Percentiles rank a stretch among this genome's conserved stretches.
phyloP scores from a whole-genome alignment of 2,113 vertebrate species.

The Salminus brasiliensis region DNA sequence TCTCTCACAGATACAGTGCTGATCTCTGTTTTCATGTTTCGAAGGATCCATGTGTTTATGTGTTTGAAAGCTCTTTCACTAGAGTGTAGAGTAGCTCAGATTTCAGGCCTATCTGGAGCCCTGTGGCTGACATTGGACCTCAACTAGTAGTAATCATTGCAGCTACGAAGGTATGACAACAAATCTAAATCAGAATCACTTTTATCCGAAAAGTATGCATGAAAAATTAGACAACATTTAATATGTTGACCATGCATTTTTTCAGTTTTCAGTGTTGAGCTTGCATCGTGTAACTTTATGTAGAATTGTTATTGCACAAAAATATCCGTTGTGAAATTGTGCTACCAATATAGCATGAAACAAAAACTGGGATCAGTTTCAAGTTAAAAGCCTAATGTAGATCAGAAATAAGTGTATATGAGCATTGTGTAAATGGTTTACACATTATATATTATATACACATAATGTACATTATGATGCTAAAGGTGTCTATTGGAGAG shows the following conservation, averaged over 20 bases:
- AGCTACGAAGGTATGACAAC: neutral
- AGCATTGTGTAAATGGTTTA: too few relatives aligned
- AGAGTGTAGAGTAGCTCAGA: conserved; percentile 54
- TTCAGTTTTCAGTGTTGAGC: neutral
- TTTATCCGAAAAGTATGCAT: neutral
- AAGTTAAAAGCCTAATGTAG: too few relatives aligned
- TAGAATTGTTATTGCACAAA: too few relatives aligned
- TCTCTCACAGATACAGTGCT: neutral
- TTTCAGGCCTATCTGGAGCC: conserved; percentile 67
- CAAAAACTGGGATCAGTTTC: too few relatives aligned
- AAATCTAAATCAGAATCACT: neutral
- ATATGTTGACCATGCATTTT: neutral
- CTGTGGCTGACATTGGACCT: conserved; percentile 69
- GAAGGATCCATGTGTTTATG: conserved; percentile 65
- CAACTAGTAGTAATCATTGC: conserved; percentile 57
- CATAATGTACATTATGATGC: too few relatives aligned
- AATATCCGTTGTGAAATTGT: too few relatives aligned
- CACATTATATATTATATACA: too few relatives aligned
- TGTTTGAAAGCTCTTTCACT: conserved; percentile 63
- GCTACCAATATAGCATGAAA: too few relatives aligned
- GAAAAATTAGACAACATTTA: neutral
- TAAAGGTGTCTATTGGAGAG: too few relatives aligned
- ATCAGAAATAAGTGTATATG: too few relatives aligned
- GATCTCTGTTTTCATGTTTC: conserved; percentile 48
- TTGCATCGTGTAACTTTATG: neutral